These are phyloP conservation scores for Monochamus alternatus DNA, from an alignment of 2,888 invertebrate species.

Conservation along the genomic window DNA sequence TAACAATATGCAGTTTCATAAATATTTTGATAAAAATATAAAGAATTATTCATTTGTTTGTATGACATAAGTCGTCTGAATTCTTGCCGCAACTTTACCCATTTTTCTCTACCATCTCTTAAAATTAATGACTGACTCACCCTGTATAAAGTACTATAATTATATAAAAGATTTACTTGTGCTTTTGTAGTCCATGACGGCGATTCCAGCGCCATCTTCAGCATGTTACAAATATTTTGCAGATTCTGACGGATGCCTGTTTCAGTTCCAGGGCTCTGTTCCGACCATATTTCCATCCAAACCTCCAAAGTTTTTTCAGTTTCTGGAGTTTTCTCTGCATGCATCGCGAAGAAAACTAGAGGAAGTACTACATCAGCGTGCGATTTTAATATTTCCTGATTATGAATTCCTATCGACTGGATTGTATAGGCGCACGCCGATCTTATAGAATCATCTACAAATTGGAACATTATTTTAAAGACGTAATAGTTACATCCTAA, in stretches of 20 bases:
- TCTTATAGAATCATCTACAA: conserved; percentile 81
- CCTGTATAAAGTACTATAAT: neutral
- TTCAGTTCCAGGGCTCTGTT: conserved; percentile 89
- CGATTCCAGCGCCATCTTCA: conserved; percentile 84
- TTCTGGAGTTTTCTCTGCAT: conserved; percentile 81
- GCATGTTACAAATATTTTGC: conserved; percentile 79
- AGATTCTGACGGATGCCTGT: conserved; percentile 86
- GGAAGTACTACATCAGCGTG: conserved; percentile 85
- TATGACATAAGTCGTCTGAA: too few species aligned
- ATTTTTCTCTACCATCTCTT: too few species aligned
- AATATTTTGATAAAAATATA: too few species aligned
- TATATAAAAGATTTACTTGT: conserved; percentile 72
- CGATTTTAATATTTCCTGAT: conserved; percentile 86
- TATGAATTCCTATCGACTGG: conserved; percentile 86
- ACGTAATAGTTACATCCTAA: neutral
- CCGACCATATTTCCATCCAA: conserved; percentile 93
- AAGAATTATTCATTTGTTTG: too few species aligned
- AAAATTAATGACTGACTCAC: neutral
- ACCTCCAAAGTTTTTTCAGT: conserved; percentile 79
- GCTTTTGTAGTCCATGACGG: conserved; percentile 91
- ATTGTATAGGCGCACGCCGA: conserved; percentile 84
- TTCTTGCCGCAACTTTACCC: too few species aligned
- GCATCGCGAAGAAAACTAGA: conserved; percentile 92
- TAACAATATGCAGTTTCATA: too few species aligned
- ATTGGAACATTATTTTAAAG: conserved; percentile 24